Evolutionary conservation across 2,888 invertebrate genomes (phyloP).

Genomic region (Acrobasis repandana): DNA sequence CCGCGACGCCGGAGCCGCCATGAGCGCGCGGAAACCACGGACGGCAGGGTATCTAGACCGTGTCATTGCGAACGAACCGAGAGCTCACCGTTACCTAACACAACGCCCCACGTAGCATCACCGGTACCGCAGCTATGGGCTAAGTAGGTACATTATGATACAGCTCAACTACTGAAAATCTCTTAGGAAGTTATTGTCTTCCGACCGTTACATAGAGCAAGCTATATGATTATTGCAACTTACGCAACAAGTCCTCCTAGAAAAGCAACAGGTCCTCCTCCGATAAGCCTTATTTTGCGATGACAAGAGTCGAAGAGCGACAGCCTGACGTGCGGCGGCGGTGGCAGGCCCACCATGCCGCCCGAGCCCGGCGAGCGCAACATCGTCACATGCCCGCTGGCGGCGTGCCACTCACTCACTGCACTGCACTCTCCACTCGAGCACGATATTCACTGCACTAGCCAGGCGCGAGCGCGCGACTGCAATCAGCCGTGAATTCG

Average conservation of each 20-base stretch:
- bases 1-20: slow-evolving; percentile 21
- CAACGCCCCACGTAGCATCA: slow-evolving; percentile 2
- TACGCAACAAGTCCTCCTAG: slow-evolving; percentile 88
- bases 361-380: slow-evolving; percentile 27
- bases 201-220: not conserved
- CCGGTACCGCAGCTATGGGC: not conserved
- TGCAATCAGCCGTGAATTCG: slow-evolving; percentile 57
- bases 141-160: not conserved
- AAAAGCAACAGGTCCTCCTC: slow-evolving; percentile 86
- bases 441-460: slow-evolving; percentile 38
- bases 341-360: slow-evolving; percentile 64
- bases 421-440: slow-evolving; percentile 59
- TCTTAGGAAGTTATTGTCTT: not conserved
- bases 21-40: slow-evolving; percentile 30
- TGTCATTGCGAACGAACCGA: slow-evolving; percentile 27
- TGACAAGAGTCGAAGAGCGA: slow-evolving; percentile 88
- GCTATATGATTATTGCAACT: slow-evolving; percentile 53
- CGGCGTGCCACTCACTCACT: slow-evolving; percentile 62
- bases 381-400: slow-evolving; percentile 39
- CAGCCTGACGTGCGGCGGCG: slow-evolving; percentile 79
- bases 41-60: slow-evolving; percentile 29
- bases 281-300: slow-evolving; percentile 87
- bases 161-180: not conserved
- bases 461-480: slow-evolving; percentile 58
- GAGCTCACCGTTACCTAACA: slow-evolving; percentile 29